Conservation (phyloP, 2,888 invertebrate species). For the Neuroscelio doddi region DNA sequence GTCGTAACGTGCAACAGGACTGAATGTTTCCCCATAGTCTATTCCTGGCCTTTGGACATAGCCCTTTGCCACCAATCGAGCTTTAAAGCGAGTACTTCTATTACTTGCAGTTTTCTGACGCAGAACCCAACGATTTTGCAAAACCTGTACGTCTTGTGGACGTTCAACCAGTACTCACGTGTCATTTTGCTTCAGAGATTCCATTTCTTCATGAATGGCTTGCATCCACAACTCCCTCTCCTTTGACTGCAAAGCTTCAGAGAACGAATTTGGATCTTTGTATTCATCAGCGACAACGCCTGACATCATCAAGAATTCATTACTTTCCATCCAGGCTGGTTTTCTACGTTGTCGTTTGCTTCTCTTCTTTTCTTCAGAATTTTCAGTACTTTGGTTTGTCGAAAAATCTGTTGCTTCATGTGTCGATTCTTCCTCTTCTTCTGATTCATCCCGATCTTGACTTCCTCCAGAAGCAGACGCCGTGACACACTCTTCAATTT, state of each 20-base stretch:
- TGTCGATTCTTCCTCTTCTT: slow-evolving; percentile 4
- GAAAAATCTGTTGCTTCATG: no score
- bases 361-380: background rate
- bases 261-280: slow-evolving; percentile 4
- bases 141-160: slow-evolving; percentile 13
- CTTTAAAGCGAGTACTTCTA: slow-evolving; percentile 9
- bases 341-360: slow-evolving; percentile 15
- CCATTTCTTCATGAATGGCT: slow-evolving; percentile 44
- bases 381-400: background rate
- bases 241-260: slow-evolving; percentile 14
- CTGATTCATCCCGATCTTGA: slow-evolving; percentile 7
- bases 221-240: slow-evolving; percentile 29
- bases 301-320: slow-evolving; percentile 9
- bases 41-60: no score
- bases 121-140: slow-evolving; percentile 25
- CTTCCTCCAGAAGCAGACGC: slow-evolving; percentile 16
- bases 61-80: no score
- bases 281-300: slow-evolving; percentile 2
- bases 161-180: slow-evolving; percentile 29
- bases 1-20: no score
- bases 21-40: no score
- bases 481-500: slow-evolving; percentile 1
- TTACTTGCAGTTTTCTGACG: background rate
- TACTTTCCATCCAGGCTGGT: slow-evolving; percentile 12
- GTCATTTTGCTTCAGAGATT: slow-evolving; percentile 35